Conservation (phyloP, 2,888 invertebrate genomes). For the Flexamia atlantica region DNA sequence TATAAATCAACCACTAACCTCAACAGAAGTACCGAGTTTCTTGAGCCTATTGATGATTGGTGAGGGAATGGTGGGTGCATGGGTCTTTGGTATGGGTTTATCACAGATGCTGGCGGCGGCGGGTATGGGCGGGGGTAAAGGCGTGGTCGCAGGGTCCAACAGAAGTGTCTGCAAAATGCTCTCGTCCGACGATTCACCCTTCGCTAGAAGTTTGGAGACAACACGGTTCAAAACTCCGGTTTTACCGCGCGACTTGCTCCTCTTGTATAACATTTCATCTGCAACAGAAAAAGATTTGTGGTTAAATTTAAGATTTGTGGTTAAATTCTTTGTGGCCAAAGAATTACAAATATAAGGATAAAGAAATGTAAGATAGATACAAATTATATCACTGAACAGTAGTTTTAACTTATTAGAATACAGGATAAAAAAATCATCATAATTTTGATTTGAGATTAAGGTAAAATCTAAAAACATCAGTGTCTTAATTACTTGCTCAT, state of each 20-base stretch:
- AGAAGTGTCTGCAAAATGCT: constrained; percentile 12
- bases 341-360: too few relatives aligned
- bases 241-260: background rate
- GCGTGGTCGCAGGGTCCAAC: constrained; percentile 48
- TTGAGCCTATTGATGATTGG: constrained; percentile 69
- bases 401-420: too few relatives aligned
- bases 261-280: constrained; percentile 50
- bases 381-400: too few relatives aligned
- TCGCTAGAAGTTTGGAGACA: constrained; percentile 21
- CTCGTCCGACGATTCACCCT: constrained; percentile 5
- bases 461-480: too few relatives aligned
- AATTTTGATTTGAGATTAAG: too few relatives aligned
- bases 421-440: too few relatives aligned
- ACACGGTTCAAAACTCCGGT: background rate
- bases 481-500: too few relatives aligned
- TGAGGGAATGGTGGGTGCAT: constrained; percentile 18
- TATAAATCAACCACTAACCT: constrained; percentile 59
- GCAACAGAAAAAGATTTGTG: constrained; percentile 11
- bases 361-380: too few relatives aligned
- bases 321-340: too few relatives aligned
- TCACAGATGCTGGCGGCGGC: constrained; percentile 39
- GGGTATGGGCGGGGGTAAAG: constrained; percentile 45
- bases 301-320: background rate
- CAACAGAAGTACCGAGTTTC: constrained; percentile 70
- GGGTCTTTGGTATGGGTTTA: constrained; percentile 49